Percentiles rank a stretch among this genome's conserved stretches.
phyloP scores from a whole-genome alignment of 2,888 invertebrate species.

The Epinotia ramella region DNA sequence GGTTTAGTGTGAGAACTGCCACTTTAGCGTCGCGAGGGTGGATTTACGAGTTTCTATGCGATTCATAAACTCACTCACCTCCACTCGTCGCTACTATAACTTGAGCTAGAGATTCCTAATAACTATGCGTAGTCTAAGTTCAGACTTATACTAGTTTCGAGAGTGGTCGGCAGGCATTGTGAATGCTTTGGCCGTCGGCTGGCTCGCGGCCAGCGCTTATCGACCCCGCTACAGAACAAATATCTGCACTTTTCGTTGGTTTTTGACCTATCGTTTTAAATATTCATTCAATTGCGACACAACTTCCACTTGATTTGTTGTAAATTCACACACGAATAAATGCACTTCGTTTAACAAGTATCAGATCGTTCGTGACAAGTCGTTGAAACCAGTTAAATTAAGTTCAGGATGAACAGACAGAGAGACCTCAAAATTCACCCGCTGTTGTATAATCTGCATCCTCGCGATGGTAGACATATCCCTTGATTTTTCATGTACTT shows the following conservation, averaged over 20 bases:
- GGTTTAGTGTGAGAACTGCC: slow-evolving; percentile 55
- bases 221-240: slow-evolving; percentile 60
- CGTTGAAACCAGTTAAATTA: no score
- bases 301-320: neutral
- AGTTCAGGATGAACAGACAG: no score
- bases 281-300: neutral
- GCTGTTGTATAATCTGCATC: no score
- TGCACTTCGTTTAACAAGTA: no score
- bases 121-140: neutral
- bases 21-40: slow-evolving; percentile 69
- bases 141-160: neutral
- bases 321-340: no score
- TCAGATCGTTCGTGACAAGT: no score
- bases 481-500: neutral
- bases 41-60: slow-evolving; percentile 69
- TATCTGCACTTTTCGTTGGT: slow-evolving; percentile 3
- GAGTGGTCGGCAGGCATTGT: neutral
- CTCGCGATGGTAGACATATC: no score
- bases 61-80: neutral
- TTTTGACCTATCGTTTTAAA: neutral
- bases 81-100: neutral
- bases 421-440: no score
- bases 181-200: slow-evolving; percentile 61
- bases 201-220: slow-evolving; percentile 84
- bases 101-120: neutral